These are phyloP conservation scores for Chrysogorgia sp. DNA, from an alignment of 92 coral and sea anemone genomes.

Conservation along the genomic window DNA sequence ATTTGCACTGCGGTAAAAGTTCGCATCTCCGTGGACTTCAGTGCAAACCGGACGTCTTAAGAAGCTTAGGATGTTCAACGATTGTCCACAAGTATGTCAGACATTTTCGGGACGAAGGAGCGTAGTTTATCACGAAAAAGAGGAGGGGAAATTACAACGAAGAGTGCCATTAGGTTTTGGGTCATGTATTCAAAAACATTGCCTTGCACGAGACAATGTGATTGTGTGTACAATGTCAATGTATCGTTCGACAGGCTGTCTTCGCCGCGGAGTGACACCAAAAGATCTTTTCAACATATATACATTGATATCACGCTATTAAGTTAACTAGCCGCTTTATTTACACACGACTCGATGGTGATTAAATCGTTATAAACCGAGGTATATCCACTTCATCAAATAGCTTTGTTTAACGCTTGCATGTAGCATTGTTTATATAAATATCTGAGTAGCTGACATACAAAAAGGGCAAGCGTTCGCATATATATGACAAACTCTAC, in stretches of 20 bases:
- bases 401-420: too few species aligned
- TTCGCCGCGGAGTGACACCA: not conserved
- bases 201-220: not conserved
- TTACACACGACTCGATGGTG: too few species aligned
- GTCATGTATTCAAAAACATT: too few species aligned
- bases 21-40: not conserved
- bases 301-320: too few species aligned
- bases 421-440: too few species aligned
- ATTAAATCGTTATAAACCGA: too few species aligned
- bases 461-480: too few species aligned
- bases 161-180: too few species aligned
- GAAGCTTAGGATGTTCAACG: not conserved
- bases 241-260: not conserved
- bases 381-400: too few species aligned
- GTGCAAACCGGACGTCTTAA: not conserved
- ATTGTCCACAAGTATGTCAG: not conserved
- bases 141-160: not conserved
- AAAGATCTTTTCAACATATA: not conserved
- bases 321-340: too few species aligned
- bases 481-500: too few species aligned
- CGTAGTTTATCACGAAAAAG: not conserved
- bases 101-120: not conserved
- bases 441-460: too few species aligned
- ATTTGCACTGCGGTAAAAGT: not conserved
- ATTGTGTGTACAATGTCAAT: not conserved